Conservation (phyloP, 2,113 vertebrate species). For the Willisornis vidua region DNA sequence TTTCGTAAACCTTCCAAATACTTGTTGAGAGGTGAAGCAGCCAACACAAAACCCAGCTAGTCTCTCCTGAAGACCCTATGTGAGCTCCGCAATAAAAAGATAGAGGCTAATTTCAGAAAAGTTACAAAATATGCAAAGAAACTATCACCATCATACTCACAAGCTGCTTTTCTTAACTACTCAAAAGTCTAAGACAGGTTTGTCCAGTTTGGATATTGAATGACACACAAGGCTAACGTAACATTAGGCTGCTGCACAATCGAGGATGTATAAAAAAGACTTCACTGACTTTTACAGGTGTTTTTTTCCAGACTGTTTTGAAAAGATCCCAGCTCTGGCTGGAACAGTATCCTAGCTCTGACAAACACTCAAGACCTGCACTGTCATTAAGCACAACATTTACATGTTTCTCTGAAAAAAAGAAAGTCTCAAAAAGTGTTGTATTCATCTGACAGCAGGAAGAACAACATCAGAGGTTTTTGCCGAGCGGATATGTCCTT, state of each 20-base stretch:
- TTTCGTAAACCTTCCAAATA: background rate
- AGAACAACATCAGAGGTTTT: background rate
- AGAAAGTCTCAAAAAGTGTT: background rate
- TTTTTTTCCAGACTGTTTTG: background rate
- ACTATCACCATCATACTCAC: background rate
- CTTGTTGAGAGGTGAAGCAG: background rate
- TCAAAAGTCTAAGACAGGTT: background rate
- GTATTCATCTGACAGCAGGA: background rate
- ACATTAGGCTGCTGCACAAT: background rate
- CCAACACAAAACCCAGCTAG: rapidly evolving
- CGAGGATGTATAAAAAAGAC: background rate
- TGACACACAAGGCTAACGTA: background rate
- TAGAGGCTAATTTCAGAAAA: background rate
- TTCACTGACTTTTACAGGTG: background rate
- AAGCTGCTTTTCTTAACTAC: background rate
- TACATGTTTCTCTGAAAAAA: background rate
- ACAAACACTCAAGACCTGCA: background rate
- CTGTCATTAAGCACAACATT: background rate
- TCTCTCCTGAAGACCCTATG: background rate
- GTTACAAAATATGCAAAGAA: background rate
- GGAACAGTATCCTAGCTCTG: background rate
- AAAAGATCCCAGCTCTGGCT: background rate
- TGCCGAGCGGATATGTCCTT: background rate
- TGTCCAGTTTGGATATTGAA: background rate
- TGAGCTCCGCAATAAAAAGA: background rate